A percentile compares a stretch with the other conserved stretches of the same genome.
Conservation (phyloP, 2,888 invertebrate genomes). For the Melipona beecheii region DNA sequence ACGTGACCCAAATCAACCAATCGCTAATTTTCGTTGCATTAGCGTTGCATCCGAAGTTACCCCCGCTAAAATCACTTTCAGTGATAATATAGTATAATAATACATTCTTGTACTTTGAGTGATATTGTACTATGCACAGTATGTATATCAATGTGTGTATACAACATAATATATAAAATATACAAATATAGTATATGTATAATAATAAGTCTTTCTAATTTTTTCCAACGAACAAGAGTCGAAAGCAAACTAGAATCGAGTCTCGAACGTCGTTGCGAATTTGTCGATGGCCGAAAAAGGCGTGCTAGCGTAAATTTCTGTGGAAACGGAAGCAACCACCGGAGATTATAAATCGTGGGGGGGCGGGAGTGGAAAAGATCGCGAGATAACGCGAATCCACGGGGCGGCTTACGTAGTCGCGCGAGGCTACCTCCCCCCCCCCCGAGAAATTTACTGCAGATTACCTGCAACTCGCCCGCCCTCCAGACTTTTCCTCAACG, state of each 20-base stretch:
- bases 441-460: constrained; percentile 63
- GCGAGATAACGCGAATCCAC: constrained; percentile 54
- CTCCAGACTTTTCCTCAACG: constrained; percentile 26
- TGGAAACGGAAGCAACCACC: background rate
- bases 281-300: constrained; percentile 3
- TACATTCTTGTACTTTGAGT: too few species aligned
- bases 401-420: constrained; percentile 32
- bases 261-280: background rate
- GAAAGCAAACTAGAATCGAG: background rate
- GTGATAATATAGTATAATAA: too few species aligned
- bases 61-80: too few species aligned
- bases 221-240: background rate
- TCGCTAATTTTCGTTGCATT: too few species aligned
- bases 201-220: background rate
- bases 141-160: too few species aligned
- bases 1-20: too few species aligned
- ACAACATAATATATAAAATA: too few species aligned
- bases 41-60: too few species aligned
- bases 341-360: constrained; percentile 52
- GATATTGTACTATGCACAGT: too few species aligned
- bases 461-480: constrained; percentile 45
- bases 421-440: constrained; percentile 10
- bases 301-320: constrained; percentile 18
- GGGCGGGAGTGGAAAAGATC: constrained; percentile 5
- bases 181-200: too few species aligned